Evolutionary conservation across 30 jellyfish, hydroid and myxozoan species (phyloP).

Genomic region (Mastigias papua): DNA sequence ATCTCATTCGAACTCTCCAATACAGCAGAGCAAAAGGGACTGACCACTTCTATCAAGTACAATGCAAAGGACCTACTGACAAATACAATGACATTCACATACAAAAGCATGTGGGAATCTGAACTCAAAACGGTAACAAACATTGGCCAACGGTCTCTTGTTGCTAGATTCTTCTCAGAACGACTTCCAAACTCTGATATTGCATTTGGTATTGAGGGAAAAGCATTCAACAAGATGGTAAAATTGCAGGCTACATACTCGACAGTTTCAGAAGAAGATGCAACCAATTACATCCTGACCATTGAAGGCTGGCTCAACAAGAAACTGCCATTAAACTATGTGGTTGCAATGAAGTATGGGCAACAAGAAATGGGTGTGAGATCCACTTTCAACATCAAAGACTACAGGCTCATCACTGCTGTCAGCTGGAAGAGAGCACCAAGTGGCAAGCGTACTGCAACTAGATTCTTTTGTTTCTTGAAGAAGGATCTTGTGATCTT

Average conservation of each 20-base stretch:
- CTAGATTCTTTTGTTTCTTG: slow-evolving; percentile 31
- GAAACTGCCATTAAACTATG: slow-evolving; percentile 72
- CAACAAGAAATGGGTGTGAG: slow-evolving; percentile 21
- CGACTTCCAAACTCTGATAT: slow-evolving; percentile 40
- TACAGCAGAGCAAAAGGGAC: slow-evolving; percentile 47
- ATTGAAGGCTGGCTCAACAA: slow-evolving; percentile 79
- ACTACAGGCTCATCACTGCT: slow-evolving; percentile 54
- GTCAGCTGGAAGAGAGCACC: slow-evolving; percentile 68
- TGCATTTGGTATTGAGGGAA: slow-evolving; percentile 77
- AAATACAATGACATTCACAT: slow-evolving; percentile 73
- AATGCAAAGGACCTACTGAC: slow-evolving; percentile 70
- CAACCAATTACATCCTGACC: slow-evolving; percentile 52
- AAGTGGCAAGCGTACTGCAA: slow-evolving; percentile 54
- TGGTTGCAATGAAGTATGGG: slow-evolving; percentile 62
- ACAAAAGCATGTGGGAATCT: slow-evolving; percentile 76
- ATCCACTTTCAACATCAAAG: slow-evolving; percentile 41
- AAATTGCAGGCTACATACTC: slow-evolving; percentile 76
- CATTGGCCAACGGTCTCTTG: slow-evolving; percentile 54
- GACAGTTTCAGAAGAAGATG: slow-evolving; percentile 32
- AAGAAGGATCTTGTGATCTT: slow-evolving; percentile 55
- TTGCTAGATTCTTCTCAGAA: slow-evolving; percentile 63
- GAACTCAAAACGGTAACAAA: slow-evolving; percentile 68
- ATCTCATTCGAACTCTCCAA: slow-evolving; percentile 60
- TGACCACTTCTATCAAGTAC: slow-evolving; percentile 64
- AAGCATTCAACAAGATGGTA: slow-evolving; percentile 60